Evolutionary conservation across 2,797 vertebrate species (phyloP).

Genomic region (Spinus olivaceus): DNA sequence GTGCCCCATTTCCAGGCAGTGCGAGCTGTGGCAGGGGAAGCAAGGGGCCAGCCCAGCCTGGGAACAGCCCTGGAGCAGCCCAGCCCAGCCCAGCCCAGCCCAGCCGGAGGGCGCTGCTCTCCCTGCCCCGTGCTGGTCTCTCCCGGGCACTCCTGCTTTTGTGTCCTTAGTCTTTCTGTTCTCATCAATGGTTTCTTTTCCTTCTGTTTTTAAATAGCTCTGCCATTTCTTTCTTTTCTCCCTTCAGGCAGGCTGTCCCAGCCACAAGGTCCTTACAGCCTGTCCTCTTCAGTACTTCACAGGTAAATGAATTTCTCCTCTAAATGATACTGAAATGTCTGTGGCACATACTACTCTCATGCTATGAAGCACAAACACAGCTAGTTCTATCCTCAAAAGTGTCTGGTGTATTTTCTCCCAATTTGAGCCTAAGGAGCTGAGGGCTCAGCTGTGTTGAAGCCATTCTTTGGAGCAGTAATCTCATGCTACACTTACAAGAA

Average conservation of each 20-base stretch:
- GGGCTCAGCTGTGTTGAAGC: background rate
- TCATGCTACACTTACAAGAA: background rate
- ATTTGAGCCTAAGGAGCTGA: background rate
- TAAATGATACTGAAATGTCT: background rate
- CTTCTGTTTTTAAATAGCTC: background rate
- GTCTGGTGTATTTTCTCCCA: background rate
- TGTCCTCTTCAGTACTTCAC: background rate
- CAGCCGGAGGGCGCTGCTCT: background rate
- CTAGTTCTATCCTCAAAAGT: background rate
- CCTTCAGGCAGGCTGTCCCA: background rate
- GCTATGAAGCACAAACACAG: background rate
- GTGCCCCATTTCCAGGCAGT: background rate
- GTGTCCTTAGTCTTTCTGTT: background rate
- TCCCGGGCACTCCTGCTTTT: background rate
- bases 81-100: no score
- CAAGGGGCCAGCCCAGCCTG: background rate
- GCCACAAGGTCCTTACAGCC: background rate
- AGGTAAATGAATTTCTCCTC: background rate
- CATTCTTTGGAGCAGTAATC: background rate
- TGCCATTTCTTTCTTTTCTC: background rate
- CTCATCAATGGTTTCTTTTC: background rate
- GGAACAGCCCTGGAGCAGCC: no score
- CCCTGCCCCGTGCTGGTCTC: background rate
- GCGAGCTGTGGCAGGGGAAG: background rate
- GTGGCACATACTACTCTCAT: background rate